phyloP scores from a whole-genome alignment of 2,113 vertebrate genomes.

The Salminus brasiliensis region DNA sequence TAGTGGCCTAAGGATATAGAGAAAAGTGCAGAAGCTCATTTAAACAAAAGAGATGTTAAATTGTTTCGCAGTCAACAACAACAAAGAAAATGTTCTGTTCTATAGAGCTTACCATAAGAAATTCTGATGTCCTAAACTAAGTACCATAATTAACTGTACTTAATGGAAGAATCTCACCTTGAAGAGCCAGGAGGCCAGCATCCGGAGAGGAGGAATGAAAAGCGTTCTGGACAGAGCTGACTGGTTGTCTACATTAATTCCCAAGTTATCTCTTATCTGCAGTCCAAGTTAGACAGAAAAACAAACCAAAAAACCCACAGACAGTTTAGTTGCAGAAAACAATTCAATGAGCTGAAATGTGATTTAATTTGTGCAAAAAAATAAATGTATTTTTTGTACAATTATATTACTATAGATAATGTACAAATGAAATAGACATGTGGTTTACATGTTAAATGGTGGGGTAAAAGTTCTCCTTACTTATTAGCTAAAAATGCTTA shows the following conservation, averaged over 20 bases:
- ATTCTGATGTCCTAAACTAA: neutral
- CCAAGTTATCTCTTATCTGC: constrained; percentile 97
- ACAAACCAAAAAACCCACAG: neutral
- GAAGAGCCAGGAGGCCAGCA: constrained; percentile 97
- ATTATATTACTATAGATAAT: too few relatives aligned
- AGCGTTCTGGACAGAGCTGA: constrained; percentile 87
- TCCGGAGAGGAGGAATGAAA: constrained; percentile 94
- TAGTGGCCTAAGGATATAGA: constrained; percentile 82
- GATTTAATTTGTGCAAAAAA: too few relatives aligned
- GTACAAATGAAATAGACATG: too few relatives aligned
- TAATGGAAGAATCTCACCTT: constrained; percentile 75
- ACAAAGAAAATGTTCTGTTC: neutral
- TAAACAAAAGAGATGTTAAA: neutral
- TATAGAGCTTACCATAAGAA: neutral
- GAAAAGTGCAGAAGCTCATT: neutral
- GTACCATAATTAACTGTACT: neutral
- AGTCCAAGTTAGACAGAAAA: neutral
- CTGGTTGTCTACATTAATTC: constrained; percentile 92
- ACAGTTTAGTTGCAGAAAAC: too few relatives aligned
- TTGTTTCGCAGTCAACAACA: neutral
- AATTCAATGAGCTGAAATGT: too few relatives aligned
- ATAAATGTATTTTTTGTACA: too few relatives aligned
- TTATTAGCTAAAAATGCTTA: too few relatives aligned
- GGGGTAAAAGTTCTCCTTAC: too few relatives aligned
- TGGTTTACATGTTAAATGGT: too few relatives aligned